A percentile compares a stretch with the other conserved stretches of the same genome.
phyloP scores from a whole-genome alignment of 2,888 invertebrate species.

The Limnephilus auricula region DNA sequence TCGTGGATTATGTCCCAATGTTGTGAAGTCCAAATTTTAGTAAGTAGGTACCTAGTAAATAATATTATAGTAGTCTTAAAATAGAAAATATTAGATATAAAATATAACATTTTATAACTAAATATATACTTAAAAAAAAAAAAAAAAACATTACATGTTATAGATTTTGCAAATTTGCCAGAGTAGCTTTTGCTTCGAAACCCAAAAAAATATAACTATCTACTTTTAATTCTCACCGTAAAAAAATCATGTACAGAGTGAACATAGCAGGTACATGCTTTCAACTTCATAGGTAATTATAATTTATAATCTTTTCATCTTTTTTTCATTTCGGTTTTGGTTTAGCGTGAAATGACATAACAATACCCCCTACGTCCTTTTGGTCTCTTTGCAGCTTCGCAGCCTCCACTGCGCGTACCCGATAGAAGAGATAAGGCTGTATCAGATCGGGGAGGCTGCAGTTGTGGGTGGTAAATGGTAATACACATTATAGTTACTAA shows the following conservation, averaged over 20 bases:
- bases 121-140: too few relatives aligned
- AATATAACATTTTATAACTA: too few relatives aligned
- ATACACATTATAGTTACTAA: slow-evolving; percentile 11
- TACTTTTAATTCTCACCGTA: not conserved
- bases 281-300: not conserved
- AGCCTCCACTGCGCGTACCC: not conserved
- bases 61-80: too few relatives aligned
- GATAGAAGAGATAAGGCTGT: slow-evolving; percentile 20
- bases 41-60: too few relatives aligned
- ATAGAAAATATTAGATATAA: too few relatives aligned
- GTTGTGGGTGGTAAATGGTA: slow-evolving; percentile 10
- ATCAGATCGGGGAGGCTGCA: slow-evolving; percentile 9
- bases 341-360: slow-evolving; percentile 31
- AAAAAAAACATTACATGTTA: too few relatives aligned
- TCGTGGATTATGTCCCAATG: too few relatives aligned
- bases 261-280: not conserved
- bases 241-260: not conserved
- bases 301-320: not conserved
- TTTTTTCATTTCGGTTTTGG: not conserved
- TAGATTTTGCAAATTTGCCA: not conserved
- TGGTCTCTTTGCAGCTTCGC: slow-evolving; percentile 3
- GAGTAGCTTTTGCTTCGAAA: not conserved
- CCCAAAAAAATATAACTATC: too few relatives aligned
- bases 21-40: too few relatives aligned
- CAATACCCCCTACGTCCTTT: slow-evolving; percentile 26